Conservation (phyloP, 2,888 invertebrate genomes). For the Ectemnius cavifrons region DNA sequence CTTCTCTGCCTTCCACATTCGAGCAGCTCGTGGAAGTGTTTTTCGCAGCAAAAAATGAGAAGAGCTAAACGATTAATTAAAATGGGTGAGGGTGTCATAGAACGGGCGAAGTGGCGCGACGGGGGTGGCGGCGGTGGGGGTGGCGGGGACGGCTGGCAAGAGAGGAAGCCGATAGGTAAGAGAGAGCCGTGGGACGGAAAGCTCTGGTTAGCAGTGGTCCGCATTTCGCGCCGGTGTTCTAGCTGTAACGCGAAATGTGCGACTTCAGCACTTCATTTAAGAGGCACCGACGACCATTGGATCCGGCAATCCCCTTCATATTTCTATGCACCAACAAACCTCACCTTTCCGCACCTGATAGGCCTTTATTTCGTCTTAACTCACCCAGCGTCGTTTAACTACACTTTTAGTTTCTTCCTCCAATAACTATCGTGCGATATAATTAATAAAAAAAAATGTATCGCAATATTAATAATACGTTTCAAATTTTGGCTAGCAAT, state of each 20-base stretch:
- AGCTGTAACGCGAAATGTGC: constrained; percentile 64
- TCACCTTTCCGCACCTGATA: constrained; percentile 18
- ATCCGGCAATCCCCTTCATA: constrained; percentile 46
- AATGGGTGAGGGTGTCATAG: background rate
- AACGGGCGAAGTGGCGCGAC: background rate
- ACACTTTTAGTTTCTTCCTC: too few species aligned
- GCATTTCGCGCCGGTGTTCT: constrained; percentile 63
- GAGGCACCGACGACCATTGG: constrained; percentile 53
- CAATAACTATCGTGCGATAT: too few species aligned
- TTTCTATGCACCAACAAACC: constrained; percentile 56
- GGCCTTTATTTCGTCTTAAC: background rate
- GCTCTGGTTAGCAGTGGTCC: constrained; percentile 66
- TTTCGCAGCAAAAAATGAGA: background rate
- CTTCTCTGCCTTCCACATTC: constrained; percentile 5
- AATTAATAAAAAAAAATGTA: too few species aligned
- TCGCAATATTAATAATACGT: too few species aligned
- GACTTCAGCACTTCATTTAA: constrained; percentile 67
- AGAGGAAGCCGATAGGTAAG: too few species aligned
- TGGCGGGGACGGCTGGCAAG: too few species aligned
- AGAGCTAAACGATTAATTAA: constrained; percentile 30
- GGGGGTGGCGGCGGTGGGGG: too few species aligned
- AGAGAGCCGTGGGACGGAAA: constrained; percentile 53
- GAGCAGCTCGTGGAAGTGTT: background rate
- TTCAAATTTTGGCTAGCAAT: constrained; percentile 1
- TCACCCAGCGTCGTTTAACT: too few species aligned